A percentile compares a stretch with the other conserved stretches of the same genome.
Conservation (phyloP, 2,797 vertebrate genomes). For the Pangasius krempfi region DNA sequence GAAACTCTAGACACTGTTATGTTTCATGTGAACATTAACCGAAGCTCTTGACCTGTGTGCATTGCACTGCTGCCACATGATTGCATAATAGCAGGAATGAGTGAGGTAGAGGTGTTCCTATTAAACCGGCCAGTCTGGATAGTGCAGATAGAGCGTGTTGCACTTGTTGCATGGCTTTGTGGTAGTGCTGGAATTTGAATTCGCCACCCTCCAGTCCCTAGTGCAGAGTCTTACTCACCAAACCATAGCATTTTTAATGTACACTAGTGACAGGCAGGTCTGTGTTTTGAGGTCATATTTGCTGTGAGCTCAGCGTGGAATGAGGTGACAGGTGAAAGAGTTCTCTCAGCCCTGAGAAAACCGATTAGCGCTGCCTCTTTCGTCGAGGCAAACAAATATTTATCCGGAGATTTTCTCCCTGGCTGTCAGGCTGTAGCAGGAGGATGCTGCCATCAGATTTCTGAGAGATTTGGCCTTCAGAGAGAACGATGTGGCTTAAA, state of each 20-base stretch:
- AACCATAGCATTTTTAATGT: not conserved
- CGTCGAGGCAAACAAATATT: constrained; percentile 24
- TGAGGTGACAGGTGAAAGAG: constrained; percentile 24
- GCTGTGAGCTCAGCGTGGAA: not conserved
- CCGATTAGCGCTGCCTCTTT: constrained; percentile 30
- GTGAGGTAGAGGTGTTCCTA: not conserved
- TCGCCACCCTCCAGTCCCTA: not conserved
- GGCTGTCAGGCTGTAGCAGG: constrained; percentile 3
- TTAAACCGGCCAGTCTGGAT: not conserved
- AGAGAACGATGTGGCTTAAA: not conserved
- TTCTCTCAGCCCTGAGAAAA: constrained; percentile 14
- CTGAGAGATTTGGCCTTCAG: constrained; percentile 25
- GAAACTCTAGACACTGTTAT: not conserved
- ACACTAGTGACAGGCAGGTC: not conserved
- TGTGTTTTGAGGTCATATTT: not conserved
- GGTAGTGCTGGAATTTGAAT: not conserved
- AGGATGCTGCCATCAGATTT: constrained; percentile 3
- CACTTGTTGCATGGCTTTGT: not conserved
- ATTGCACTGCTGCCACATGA: not conserved
- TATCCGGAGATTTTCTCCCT: constrained; percentile 21
- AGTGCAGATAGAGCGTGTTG: not conserved
- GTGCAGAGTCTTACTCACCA: not conserved
- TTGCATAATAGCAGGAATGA: not conserved
- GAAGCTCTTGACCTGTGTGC: not conserved
- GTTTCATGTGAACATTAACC: not conserved